Evolutionary conservation across 35 echinoderm and acorn worm genomes (phyloP).

Genomic region (Patiria miniata): DNA sequence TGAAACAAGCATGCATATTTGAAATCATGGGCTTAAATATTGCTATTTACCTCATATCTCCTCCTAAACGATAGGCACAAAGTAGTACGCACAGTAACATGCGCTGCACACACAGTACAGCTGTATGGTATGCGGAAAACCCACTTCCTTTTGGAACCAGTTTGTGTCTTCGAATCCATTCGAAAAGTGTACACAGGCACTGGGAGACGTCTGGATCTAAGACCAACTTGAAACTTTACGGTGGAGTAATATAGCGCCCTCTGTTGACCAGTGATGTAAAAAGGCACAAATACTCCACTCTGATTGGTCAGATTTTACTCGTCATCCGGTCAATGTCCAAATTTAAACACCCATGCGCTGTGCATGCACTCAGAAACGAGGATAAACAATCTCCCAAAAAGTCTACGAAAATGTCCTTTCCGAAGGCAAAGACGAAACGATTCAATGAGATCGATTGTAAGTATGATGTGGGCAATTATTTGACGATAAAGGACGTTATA

Average conservation of each 20-base stretch:
- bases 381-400: background rate
- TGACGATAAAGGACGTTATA: no score
- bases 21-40: no score
- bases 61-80: no score
- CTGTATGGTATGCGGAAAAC: no score
- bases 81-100: no score
- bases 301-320: background rate
- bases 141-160: no score
- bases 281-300: no score
- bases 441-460: conserved; percentile 15
- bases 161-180: no score
- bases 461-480: background rate
- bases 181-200: no score
- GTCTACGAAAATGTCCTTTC: background rate
- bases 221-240: background rate
- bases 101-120: no score
- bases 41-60: no score
- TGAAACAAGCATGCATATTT: no score
- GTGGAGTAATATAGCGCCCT: background rate
- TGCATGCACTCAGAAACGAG: background rate
- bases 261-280: background rate
- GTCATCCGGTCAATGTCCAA: conserved; percentile 9
- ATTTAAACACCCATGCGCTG: background rate
- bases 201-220: background rate
- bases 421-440: background rate